Evolutionary conservation across 2,113 vertebrate genomes (phyloP).

Genomic region (Odocoileus virginianus): DNA sequence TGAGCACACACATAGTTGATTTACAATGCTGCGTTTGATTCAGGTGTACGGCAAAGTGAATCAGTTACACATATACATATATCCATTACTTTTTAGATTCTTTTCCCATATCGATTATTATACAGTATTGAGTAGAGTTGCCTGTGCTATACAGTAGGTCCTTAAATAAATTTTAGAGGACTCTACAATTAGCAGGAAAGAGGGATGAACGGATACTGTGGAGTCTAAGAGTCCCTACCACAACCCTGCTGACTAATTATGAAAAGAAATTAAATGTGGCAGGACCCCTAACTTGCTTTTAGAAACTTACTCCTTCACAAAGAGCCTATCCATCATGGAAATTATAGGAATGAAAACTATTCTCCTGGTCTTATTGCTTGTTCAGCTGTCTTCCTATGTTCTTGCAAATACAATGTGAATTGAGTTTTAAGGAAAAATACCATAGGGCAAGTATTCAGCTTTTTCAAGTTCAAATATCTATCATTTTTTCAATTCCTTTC

Average conservation of each 20-base stretch:
- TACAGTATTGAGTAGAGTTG: background rate
- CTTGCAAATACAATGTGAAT: background rate
- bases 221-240: background rate
- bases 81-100: background rate
- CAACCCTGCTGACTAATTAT: background rate
- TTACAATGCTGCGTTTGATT: background rate
- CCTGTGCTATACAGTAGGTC: background rate
- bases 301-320: background rate
- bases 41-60: background rate
- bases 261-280: background rate
- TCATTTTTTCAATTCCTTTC: conserved; percentile 28
- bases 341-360: background rate
- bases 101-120: background rate
- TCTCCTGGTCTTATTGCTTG: background rate
- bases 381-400: background rate
- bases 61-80: background rate
- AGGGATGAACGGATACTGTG: background rate
- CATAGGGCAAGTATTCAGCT: background rate
- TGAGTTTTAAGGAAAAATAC: conserved; percentile 33
- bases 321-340: background rate
- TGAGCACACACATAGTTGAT: background rate
- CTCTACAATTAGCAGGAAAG: background rate
- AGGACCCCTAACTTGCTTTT: background rate
- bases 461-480: conserved; percentile 34
- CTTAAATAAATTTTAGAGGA: background rate